Evolutionary conservation across 2,797 vertebrate species (phyloP), one percentile per base, ranked within the genome.

Genomic region (Brachyrhaphis roseni): DNA sequence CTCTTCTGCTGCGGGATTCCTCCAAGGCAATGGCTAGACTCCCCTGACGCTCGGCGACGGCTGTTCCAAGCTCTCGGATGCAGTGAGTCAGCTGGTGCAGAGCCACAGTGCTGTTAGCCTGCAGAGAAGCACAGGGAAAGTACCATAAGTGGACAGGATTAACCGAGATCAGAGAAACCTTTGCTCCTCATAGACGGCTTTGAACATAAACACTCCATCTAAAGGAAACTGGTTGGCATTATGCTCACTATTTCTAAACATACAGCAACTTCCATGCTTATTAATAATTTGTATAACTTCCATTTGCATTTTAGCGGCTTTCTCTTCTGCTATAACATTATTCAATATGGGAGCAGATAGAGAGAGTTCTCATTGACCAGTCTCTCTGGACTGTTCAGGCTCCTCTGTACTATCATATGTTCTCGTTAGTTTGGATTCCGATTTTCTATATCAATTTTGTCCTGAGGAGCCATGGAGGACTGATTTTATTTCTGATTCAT

Each of bases 101-200:
- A 41, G 97, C 97, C 78, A 97, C 96, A 0, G 94, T 88, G 4
- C 97, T 97, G 10, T 98, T 98, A 36, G 96, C 95, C 98, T 99
- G 92, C 73, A 83, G 76, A 74, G 28, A 45, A 45, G 11, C 1
- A 2, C 47, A 49, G 5, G 10, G 53, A 74, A 10, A 41, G 1
- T 20, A 13, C n/a, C 26, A 53, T 12, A 6, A 74, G 36, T 31
- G 26, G 72, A 23, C 36, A 68, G 5, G 16, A 13, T n/a, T 4
- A 13, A 28, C 46, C 0, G 41, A 72, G 34, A 49, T 26, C 31
- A 13, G 2, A 73, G 57, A 80, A 53, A 62, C 23, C 51, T 55
- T 76, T 47, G 41, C 45, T 68, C 34, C 41, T 41, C n/a, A 75
- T 18, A 28, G 31, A 51, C 62, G 66, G 28, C 23, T 43, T 68